Evolutionary conservation across 2,888 invertebrate genomes (phyloP).

Genomic region (Gryllus longicercus): DNA sequence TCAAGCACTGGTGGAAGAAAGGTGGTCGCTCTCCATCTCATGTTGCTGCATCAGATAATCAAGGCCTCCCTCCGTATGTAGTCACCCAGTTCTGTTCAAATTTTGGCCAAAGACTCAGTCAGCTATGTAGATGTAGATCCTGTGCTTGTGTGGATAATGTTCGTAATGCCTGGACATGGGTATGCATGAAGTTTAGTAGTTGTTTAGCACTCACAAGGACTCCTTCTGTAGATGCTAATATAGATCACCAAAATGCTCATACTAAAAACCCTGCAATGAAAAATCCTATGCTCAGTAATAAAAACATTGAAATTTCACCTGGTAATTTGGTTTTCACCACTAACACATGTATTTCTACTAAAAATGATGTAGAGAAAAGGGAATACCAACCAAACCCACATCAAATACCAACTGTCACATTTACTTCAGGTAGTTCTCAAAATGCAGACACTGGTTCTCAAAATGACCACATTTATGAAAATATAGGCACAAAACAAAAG

Average conservation of each 20-base stretch:
- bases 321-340: background rate
- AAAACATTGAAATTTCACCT: background rate
- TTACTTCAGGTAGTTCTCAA: background rate
- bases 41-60: slow-evolving; percentile 19
- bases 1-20: slow-evolving; percentile 56
- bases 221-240: background rate
- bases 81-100: slow-evolving; percentile 32
- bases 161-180: background rate
- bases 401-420: background rate
- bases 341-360: background rate
- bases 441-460: background rate
- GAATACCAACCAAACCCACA: background rate
- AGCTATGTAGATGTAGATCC: slow-evolving; percentile 18
- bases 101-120: background rate
- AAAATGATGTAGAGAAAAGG: background rate
- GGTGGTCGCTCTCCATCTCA: slow-evolving; percentile 26
- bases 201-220: background rate
- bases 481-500: background rate
- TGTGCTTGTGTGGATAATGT: background rate
- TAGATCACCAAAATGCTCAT: background rate
- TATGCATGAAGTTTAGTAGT: slow-evolving; percentile 1
- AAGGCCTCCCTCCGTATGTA: slow-evolving; percentile 54
- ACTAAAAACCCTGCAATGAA: slow-evolving; percentile 40
- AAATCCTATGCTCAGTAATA: slow-evolving; percentile 42
- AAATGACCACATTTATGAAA: background rate